Evolutionary conservation across 2,113 vertebrate species (phyloP).

Genomic region (Ochotona curzoniae): DNA sequence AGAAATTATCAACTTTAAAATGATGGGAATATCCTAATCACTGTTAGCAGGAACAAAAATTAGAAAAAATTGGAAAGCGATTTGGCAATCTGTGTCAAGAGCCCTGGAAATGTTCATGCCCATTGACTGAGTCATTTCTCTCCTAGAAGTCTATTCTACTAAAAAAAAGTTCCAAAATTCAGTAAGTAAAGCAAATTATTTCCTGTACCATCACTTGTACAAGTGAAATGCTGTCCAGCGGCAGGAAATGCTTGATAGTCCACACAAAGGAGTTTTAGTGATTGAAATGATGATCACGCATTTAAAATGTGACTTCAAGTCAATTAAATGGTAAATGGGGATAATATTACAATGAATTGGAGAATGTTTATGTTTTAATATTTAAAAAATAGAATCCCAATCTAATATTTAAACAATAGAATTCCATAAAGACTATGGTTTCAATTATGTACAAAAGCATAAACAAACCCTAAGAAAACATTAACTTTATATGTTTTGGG

Average conservation of each 20-base stretch:
- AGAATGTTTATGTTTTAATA: constrained; percentile 55
- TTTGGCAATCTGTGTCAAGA: constrained; percentile 70
- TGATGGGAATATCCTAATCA: constrained; percentile 58
- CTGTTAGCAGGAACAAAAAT: constrained; percentile 53
- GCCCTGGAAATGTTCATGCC: constrained; percentile 39
- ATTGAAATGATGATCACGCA: constrained; percentile 60
- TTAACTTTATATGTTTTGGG: constrained; percentile 66
- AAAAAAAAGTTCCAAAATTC: constrained; percentile 47
- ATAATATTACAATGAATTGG: constrained; percentile 55
- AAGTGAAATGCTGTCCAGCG: constrained; percentile 29
- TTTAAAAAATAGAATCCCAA: constrained; percentile 38
- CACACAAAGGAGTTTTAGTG: background rate
- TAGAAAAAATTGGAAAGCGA: constrained; percentile 65
- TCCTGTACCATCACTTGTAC: constrained; percentile 37
- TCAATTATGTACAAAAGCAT: constrained; percentile 64
- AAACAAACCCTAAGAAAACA: constrained; percentile 60
- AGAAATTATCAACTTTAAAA: constrained; percentile 64
- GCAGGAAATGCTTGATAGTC: background rate
- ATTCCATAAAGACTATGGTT: constrained; percentile 44
- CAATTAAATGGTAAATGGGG: constrained; percentile 40
- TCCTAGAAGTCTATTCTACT: constrained; percentile 49
- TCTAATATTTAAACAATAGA: constrained; percentile 43
- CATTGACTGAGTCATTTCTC: constrained; percentile 36
- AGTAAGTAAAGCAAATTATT: constrained; percentile 3
- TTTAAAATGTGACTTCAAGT: constrained; percentile 60